Evolutionary conservation across 2,888 invertebrate species (phyloP).

Genomic region (Agriopis marginaria): DNA sequence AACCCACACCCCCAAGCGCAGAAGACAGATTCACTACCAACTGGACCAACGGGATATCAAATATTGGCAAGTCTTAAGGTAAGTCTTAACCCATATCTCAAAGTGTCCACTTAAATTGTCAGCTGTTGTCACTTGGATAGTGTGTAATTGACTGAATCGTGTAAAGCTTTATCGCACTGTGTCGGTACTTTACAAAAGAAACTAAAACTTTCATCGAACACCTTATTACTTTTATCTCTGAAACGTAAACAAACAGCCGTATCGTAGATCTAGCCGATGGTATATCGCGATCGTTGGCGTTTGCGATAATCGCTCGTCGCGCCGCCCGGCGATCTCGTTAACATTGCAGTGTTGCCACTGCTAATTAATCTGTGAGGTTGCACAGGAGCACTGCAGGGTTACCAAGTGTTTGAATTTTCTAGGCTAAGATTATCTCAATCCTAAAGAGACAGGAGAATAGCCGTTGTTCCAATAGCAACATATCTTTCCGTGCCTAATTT

Average conservation of each 20-base stretch:
- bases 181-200: conserved; percentile 4
- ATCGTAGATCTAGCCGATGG: conserved; percentile 8
- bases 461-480: neutral
- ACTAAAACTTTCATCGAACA: neutral
- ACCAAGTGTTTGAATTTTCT: neutral
- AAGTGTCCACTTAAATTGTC: no score
- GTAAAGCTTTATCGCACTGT: neutral
- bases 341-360: conserved; percentile 21
- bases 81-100: no score
- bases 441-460: neutral
- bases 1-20: no score
- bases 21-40: no score
- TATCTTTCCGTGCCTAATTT: neutral
- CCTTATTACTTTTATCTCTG: conserved; percentile 15
- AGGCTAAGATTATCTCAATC: neutral
- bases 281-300: conserved; percentile 3
- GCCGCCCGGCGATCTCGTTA: conserved; percentile 17
- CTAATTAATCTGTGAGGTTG: conserved; percentile 48
- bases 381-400: neutral
- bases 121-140: no score
- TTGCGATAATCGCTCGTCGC: conserved; percentile 14
- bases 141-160: neutral
- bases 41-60: no score
- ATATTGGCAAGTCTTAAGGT: no score
- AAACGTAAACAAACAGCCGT: conserved; percentile 13